Conservation (phyloP, 2,888 invertebrate species). For the Brachypalpus laphriformis region DNA sequence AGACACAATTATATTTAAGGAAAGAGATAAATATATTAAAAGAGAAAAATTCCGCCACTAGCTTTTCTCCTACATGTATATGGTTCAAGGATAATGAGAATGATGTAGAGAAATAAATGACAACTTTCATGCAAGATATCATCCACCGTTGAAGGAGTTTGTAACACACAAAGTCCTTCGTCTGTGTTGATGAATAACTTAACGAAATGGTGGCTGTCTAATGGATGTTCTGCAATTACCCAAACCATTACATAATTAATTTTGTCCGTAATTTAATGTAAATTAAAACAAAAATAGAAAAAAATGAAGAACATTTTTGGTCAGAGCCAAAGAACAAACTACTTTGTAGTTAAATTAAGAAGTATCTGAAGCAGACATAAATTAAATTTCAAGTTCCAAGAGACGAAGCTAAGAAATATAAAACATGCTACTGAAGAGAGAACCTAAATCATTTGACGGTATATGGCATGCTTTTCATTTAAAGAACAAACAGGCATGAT, state of each 20-base stretch:
- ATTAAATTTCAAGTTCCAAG: not conserved
- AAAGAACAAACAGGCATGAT: too few relatives aligned
- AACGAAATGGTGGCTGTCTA: constrained; percentile 47
- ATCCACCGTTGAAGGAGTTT: constrained; percentile 48
- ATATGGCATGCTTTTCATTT: not conserved
- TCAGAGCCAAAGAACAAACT: constrained; percentile 15
- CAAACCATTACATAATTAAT: constrained; percentile 52
- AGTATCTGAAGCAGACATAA: constrained; percentile 5
- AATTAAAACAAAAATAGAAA: constrained; percentile 30
- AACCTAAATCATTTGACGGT: not conserved
- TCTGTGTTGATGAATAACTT: constrained; percentile 52
- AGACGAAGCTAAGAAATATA: not conserved
- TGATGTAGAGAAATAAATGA: constrained; percentile 57
- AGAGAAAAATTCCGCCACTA: not conserved
- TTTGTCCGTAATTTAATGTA: constrained; percentile 50
- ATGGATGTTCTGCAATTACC: constrained; percentile 62
- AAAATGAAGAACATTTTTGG: constrained; percentile 5
- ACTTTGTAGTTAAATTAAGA: constrained; percentile 1
- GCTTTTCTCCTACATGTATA: not conserved
- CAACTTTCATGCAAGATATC: constrained; percentile 59
- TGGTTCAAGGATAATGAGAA: constrained; percentile 36
- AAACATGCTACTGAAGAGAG: not conserved
- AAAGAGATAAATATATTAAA: not conserved
- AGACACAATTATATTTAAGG: not conserved
- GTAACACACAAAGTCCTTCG: constrained; percentile 27